A percentile compares a stretch with the other conserved stretches of the same genome.
phyloP scores from a whole-genome alignment of 1,140 invertebrate species.

The Drosophila orosa region DNA sequence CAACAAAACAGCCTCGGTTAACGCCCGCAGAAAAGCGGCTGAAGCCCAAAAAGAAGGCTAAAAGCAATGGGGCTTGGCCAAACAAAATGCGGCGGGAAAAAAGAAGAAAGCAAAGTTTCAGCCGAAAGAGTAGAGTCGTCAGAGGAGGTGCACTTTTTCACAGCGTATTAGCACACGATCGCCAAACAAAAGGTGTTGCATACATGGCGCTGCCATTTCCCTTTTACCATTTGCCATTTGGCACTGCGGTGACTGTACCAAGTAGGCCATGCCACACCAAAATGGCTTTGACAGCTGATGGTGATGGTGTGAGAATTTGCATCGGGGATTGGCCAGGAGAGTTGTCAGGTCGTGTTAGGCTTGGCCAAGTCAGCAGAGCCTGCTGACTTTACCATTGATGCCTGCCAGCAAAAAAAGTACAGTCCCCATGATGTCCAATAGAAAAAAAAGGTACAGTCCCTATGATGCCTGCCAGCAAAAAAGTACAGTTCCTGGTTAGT shows the following conservation, averaged over 20 bases:
- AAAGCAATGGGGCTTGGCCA: conserved; percentile 17
- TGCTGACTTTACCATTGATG: conserved; percentile 3
- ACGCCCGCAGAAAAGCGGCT: conserved; percentile 69
- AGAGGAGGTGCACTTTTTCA: conserved; percentile 16
- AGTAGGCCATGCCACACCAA: conserved; percentile 12
- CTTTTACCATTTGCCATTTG: conserved; percentile 12
- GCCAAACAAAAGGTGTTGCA: conserved; percentile 61
- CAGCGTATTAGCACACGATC: conserved; percentile 56
- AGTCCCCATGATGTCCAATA: background rate
- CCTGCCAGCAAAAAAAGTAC: conserved; percentile 1
- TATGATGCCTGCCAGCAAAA: background rate
- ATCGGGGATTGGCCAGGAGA: conserved; percentile 9
- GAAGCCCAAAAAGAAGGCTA: conserved; percentile 30
- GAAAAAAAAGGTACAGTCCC: conserved; percentile 6
- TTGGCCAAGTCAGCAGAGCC: conserved; percentile 5
- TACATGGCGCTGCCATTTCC: conserved; percentile 40
- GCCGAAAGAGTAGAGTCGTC: conserved; percentile 26
- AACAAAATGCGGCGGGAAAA: conserved; percentile 17
- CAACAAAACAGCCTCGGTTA: conserved; percentile 72
- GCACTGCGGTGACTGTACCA: conserved; percentile 36
- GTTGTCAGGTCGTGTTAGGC: conserved; percentile 25
- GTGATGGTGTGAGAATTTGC: conserved; percentile 38
- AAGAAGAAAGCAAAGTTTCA: conserved; percentile 45
- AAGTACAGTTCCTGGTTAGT: background rate
- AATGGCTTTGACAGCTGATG: conserved; percentile 45